Evolutionary conservation across 1,140 invertebrate species (phyloP), one percentile per base, ranked within the genome.

Genomic region (Drosophila subpulchrella): DNA sequence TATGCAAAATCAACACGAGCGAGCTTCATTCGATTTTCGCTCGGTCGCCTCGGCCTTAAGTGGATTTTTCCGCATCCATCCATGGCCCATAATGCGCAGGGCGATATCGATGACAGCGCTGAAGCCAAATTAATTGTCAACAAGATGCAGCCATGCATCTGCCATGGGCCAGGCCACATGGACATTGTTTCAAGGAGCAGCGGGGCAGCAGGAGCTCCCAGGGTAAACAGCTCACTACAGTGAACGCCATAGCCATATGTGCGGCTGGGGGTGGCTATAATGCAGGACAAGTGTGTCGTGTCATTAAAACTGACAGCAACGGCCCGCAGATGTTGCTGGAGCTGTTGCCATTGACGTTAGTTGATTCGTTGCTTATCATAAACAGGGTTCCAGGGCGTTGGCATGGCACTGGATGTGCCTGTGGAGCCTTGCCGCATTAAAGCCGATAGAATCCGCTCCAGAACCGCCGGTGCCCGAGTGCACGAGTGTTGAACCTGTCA

Each of bases 41-140:
- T 67, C 66, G 7, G 62, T 66, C 60, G 61, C 24, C 62, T 24
- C 41, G 10, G 27, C 55, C 34, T 27, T 58, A 72, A 72, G 68
- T 72, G 55, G 72, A 54, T 58, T 76, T 67, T 34, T 67, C 36
- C 17, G 61, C 60, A 66, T 58, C 51, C 57, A 73, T 46, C 67
- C 55, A 53, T 73, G 38, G 38, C 70, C 34, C 48, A 58, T 81
- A 77, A 68, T 72, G 83, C 65, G 30, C 56, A 78, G 67, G 62
- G 51, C 74, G 71, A 75, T 77, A 86, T 81, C 78, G 68, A 75
- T 68, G 70, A 75, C 62, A 76, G 47, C 55, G 61, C 60, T 58
- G 65, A 68, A 72, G 75, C 78, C 83, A 82, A 88, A 86, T 86
- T 86, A 86, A 86, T 86, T 88, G 82, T 82, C 82, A 86, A 86